Percentiles rank a stretch among this genome's conserved stretches.
These are phyloP conservation scores for Pteromalus puparum DNA, from an alignment of 1,140 invertebrate species.

Conservation along the genomic window DNA sequence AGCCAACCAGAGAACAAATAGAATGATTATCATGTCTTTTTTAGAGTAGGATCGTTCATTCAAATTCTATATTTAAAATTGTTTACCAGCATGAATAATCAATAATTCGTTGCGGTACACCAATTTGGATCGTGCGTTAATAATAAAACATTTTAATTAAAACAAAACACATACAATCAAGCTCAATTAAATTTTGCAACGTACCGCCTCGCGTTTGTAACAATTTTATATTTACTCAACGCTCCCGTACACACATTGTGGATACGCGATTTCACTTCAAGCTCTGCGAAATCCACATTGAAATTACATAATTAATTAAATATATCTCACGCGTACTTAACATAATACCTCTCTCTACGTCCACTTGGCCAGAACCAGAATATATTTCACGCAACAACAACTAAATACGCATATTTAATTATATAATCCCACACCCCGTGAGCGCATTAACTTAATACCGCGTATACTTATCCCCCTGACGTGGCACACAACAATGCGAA, in stretches of 20 bases:
- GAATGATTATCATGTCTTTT: no score
- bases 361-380: background rate
- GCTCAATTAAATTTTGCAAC: background rate
- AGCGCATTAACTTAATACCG: background rate
- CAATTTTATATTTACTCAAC: background rate
- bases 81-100: no score
- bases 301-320: constrained; percentile 38
- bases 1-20: no score
- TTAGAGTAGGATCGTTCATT: no score
- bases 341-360: background rate
- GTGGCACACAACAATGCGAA: background rate
- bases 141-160: background rate
- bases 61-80: no score
- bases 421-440: background rate
- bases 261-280: background rate
- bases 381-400: background rate
- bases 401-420: background rate
- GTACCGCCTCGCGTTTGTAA: background rate
- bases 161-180: background rate
- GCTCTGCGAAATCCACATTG: background rate
- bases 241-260: no score
- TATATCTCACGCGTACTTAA: background rate
- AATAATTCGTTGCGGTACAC: no score
- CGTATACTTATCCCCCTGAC: background rate
- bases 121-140: no score